Evolutionary conservation across 2,113 vertebrate species (phyloP).

Genomic region (Gadus chalcogrammus): DNA sequence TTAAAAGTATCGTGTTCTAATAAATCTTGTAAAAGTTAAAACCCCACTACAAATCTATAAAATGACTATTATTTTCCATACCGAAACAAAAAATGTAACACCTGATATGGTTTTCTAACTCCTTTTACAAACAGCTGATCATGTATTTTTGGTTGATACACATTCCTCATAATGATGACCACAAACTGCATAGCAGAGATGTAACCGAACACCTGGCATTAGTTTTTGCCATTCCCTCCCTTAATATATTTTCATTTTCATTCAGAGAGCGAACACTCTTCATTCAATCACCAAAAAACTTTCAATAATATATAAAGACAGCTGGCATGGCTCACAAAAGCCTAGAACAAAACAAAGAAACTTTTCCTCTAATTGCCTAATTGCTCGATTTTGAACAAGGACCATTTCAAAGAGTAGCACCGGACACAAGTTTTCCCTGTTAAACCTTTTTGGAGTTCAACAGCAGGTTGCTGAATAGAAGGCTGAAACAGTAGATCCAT

Average conservation of each 20-base stretch:
- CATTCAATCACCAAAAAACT: conserved; percentile 26
- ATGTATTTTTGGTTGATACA: conserved; percentile 58
- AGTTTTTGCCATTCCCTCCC: conserved; percentile 7
- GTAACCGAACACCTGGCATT: conserved; percentile 13
- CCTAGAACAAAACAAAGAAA: conserved; percentile 27
- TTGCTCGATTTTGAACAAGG: conserved; percentile 34
- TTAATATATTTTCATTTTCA: not conserved
- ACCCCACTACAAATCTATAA: conserved; percentile 54
- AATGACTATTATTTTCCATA: conserved; percentile 34
- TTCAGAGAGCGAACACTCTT: not conserved
- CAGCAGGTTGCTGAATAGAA: conserved; percentile 22
- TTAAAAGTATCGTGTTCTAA: conserved; percentile 8
- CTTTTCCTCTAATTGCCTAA: conserved; percentile 17
- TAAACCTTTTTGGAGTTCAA: conserved; percentile 35
- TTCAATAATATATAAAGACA: conserved; percentile 29
- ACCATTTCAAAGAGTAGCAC: conserved; percentile 54
- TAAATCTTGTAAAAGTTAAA: conserved; percentile 39
- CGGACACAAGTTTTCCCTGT: conserved; percentile 36
- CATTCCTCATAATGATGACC: conserved; percentile 33
- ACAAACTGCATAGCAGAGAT: conserved; percentile 30
- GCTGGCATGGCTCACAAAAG: conserved; percentile 19
- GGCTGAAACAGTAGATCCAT: conserved; percentile 30
- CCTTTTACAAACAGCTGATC: conserved; percentile 29
- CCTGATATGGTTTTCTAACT: conserved; percentile 20
- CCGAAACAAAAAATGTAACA: conserved; percentile 37